Conservation (phyloP, 2,113 vertebrate species). For the Rhadina sibilatrix region DNA sequence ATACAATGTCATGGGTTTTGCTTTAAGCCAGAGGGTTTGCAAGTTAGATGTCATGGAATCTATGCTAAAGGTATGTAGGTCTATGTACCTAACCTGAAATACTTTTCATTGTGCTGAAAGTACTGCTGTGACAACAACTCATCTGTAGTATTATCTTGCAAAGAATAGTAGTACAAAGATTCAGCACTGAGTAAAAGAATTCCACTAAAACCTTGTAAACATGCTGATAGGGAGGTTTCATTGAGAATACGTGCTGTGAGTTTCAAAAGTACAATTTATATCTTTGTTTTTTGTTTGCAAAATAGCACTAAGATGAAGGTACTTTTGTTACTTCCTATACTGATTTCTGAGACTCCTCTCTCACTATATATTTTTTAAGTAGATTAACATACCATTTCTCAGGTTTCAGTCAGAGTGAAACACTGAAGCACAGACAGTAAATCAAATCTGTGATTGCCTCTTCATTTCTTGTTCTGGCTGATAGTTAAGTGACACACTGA, state of each 20-base stretch:
- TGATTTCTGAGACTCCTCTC: neutral
- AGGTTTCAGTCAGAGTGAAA: neutral
- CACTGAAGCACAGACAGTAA: neutral
- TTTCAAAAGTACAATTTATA: neutral
- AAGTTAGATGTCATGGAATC: neutral
- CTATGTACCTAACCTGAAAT: neutral
- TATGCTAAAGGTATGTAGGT: neutral
- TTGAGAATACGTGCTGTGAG: neutral
- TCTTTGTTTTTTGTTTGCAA: neutral
- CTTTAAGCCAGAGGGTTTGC: neutral
- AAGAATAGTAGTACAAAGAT: neutral
- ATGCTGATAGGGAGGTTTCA: neutral
- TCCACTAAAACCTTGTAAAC: neutral
- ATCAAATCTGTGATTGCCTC: neutral
- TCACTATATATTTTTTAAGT: neutral
- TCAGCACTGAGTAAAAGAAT: neutral
- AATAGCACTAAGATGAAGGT: neutral
- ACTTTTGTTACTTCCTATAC: neutral
- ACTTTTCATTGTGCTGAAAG: neutral
- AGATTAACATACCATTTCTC: neutral
- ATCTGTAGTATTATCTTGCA: neutral
- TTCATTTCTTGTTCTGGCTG: neutral
- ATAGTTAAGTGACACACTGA: neutral
- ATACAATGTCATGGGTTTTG: neutral
- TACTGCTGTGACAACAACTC: neutral